Evolutionary conservation across 2,797 vertebrate genomes (phyloP).

Genomic region (Threskiornis aethiopicus): DNA sequence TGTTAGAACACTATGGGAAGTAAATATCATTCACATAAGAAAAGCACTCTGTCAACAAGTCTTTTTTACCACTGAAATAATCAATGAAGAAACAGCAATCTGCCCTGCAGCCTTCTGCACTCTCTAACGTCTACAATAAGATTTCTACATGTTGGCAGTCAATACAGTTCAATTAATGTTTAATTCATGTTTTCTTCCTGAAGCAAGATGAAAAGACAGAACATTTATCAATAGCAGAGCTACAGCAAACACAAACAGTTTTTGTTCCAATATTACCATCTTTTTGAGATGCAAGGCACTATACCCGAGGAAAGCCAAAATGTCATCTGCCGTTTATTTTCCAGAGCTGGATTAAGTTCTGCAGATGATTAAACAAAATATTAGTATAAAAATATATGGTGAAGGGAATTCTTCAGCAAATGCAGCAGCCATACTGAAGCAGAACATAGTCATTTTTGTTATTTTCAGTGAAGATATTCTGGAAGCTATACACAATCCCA

Average conservation of each 20-base stretch:
- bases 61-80: conserved; percentile 53
- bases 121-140: conserved; percentile 51
- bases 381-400: neutral
- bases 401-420: neutral
- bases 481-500: neutral
- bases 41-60: conserved; percentile 58
- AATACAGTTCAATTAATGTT: conserved; percentile 71
- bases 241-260: conserved; percentile 54
- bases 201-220: conserved; percentile 66
- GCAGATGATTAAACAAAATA: conserved; percentile 16
- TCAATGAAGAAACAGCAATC: conserved; percentile 59
- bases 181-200: conserved; percentile 69
- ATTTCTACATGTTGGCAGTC: conserved; percentile 58
- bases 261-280: conserved; percentile 31
- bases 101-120: conserved; percentile 43
- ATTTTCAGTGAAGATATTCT: neutral
- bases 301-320: neutral
- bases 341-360: neutral
- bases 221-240: conserved; percentile 60
- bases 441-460: neutral
- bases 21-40: conserved; percentile 46
- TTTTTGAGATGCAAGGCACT: conserved; percentile 30
- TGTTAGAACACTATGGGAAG: conserved; percentile 16
- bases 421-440: neutral
- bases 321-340: conserved; percentile 7